These are phyloP conservation scores for Julus scanicus DNA, from an alignment of 2,888 invertebrate species.

Conservation along the genomic window DNA sequence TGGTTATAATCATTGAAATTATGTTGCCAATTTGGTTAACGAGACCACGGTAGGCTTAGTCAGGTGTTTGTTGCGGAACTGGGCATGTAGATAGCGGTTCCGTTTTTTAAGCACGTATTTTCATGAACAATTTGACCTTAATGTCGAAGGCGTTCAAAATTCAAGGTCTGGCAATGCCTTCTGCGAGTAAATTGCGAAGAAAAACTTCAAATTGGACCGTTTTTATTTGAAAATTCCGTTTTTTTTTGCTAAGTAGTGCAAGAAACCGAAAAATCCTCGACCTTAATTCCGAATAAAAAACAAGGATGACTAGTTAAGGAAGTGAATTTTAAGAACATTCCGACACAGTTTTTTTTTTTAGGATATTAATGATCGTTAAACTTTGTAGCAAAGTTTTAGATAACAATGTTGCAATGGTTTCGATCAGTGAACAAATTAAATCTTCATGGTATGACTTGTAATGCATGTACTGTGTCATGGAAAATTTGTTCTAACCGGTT, in stretches of 20 bases:
- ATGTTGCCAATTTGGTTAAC: neutral
- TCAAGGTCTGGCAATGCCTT: neutral
- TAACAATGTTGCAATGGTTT: neutral
- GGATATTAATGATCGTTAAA: conserved; percentile 17
- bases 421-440: neutral
- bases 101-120: neutral
- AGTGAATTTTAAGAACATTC: neutral
- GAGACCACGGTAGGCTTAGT: neutral
- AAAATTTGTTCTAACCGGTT: too few species aligned
- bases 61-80: neutral
- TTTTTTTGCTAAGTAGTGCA: neutral
- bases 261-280: conserved; percentile 2
- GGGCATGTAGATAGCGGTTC: neutral
- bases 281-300: neutral
- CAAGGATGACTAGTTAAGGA: neutral
- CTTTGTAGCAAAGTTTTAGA: neutral
- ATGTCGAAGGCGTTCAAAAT: neutral
- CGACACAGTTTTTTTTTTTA: conserved; percentile 6
- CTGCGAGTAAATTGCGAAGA: neutral
- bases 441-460: neutral
- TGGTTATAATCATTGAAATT: neutral
- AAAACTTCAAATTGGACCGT: neutral
- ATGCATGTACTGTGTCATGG: too few species aligned
- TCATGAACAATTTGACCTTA: neutral
- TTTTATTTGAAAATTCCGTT: neutral